Conservation (phyloP, 2,797 vertebrate genomes). For the Muraenolepis orangiensis region DNA sequence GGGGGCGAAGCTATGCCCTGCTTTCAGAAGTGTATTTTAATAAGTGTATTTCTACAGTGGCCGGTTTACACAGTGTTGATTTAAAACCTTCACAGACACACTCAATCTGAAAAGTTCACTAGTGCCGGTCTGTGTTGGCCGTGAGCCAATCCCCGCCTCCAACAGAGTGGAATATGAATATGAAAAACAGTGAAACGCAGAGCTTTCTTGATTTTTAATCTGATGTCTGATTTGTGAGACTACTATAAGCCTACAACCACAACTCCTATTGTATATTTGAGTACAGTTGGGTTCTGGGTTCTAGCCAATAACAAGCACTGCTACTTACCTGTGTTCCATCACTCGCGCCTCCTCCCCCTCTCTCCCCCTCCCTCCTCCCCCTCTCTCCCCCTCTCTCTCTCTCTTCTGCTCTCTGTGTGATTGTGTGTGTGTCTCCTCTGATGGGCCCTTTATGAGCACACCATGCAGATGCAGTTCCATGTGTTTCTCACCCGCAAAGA, state of each 20-base stretch:
- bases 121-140: background rate
- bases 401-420: background rate
- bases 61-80: no score
- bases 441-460: constrained; percentile 38
- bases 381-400: constrained; percentile 8
- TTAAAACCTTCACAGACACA: background rate
- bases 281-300: background rate
- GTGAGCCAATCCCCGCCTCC: background rate
- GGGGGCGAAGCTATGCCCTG: background rate
- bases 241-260: background rate
- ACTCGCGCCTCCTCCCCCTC: constrained; percentile 10
- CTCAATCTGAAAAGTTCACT: background rate
- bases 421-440: constrained; percentile 9
- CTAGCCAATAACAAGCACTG: constrained; percentile 1
- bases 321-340: constrained; percentile 11
- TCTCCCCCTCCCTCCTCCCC: constrained; percentile 7
- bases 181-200: background rate
- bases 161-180: background rate
- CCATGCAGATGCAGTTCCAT: constrained; percentile 37
- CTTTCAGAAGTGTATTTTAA: background rate
- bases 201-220: background rate
- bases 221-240: background rate
- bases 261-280: background rate
- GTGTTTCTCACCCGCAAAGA: constrained; percentile 16
- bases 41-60: background rate